phyloP scores from a whole-genome alignment of 2,113 vertebrate species.

The Scartelaos histophorus region DNA sequence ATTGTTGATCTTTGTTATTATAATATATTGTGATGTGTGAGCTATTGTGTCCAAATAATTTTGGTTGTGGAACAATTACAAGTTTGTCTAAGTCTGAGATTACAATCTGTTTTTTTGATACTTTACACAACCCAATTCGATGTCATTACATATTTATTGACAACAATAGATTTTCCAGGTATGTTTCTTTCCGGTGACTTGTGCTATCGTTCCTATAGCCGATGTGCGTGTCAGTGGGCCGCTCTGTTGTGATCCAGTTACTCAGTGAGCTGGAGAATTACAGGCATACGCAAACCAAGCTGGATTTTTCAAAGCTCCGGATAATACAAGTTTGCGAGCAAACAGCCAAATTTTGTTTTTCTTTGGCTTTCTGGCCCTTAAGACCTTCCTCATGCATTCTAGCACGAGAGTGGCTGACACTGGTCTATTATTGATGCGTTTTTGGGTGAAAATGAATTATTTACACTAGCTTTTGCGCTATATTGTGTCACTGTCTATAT shows the following conservation, averaged over 20 bases:
- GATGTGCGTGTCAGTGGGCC: conserved; percentile 23
- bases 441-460: conserved; percentile 68
- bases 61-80: too few relatives aligned
- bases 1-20: too few relatives aligned
- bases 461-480: conserved; percentile 54
- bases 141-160: background rate
- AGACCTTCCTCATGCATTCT: conserved; percentile 43
- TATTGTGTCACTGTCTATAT: conserved; percentile 54
- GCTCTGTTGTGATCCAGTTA: conserved; percentile 59
- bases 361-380: conserved; percentile 4
- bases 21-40: too few relatives aligned
- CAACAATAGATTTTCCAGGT: background rate
- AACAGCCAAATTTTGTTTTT: conserved; percentile 4
- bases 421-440: conserved; percentile 66
- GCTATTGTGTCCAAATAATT: too few relatives aligned
- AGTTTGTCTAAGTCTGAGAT: too few relatives aligned
- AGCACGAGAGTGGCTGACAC: conserved; percentile 39
- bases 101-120: too few relatives aligned
- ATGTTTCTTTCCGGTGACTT: background rate
- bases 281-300: background rate
- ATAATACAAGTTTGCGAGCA: background rate
- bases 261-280: conserved; percentile 67
- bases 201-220: background rate
- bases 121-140: too few relatives aligned
- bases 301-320: conserved; percentile 9